Conservation (phyloP, 2,113 vertebrate species). For the Centropus bengalensis region DNA sequence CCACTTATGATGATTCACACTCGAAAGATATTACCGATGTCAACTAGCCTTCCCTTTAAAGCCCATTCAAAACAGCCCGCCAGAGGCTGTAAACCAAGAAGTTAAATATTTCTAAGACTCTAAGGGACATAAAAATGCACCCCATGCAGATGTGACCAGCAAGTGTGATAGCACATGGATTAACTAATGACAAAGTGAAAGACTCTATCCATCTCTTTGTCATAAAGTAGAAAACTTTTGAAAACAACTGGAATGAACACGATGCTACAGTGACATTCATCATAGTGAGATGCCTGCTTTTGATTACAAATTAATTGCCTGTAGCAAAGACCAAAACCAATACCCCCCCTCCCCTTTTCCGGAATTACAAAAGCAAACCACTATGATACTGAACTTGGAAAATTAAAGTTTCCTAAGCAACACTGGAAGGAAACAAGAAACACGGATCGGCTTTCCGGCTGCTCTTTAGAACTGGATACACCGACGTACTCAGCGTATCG, state of each 20-base stretch:
- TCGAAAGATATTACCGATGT: neutral
- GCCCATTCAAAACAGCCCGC: neutral
- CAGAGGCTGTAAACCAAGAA: neutral
- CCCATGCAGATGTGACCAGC: fast-evolving
- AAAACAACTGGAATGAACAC: neutral
- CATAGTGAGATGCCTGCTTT: fast-evolving
- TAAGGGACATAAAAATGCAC: neutral
- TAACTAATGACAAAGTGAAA: neutral
- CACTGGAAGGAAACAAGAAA: neutral
- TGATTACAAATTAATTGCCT: neutral
- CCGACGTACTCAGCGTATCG: neutral
- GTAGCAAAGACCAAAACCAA: neutral
- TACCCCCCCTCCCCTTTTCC: neutral
- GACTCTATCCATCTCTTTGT: neutral
- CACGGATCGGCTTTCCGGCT: neutral
- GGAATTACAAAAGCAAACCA: neutral
- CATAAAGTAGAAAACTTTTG: neutral
- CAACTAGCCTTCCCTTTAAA: neutral
- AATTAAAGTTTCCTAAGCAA: neutral
- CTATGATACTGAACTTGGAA: neutral
- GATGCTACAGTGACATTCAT: neutral
- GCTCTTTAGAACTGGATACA: neutral
- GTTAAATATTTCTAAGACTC: neutral
- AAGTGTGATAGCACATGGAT: fast-evolving
- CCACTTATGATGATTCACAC: neutral